Conservation (phyloP, 2,113 vertebrate species). For the Neogobius melanostomus region DNA sequence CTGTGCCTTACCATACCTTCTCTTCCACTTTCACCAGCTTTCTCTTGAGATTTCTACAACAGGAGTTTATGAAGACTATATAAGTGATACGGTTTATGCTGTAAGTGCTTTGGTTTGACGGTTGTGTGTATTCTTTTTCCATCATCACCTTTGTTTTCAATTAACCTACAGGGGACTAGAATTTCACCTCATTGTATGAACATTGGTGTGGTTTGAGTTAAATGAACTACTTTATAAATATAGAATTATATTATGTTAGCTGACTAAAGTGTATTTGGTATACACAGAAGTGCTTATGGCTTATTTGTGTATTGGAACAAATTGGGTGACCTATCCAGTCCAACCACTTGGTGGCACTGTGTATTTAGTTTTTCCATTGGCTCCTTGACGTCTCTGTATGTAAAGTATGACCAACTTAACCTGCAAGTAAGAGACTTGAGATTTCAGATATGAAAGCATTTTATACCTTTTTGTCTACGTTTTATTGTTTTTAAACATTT, state of each 20-base stretch:
- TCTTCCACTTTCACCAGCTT: constrained; percentile 34
- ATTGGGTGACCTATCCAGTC: constrained; percentile 24
- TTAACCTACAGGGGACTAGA: constrained; percentile 16
- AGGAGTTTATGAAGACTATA: constrained; percentile 35
- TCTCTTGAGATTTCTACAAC: constrained; percentile 24
- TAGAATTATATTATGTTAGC: constrained; percentile 32
- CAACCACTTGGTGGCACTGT: constrained; percentile 62
- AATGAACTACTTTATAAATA: constrained; percentile 27
- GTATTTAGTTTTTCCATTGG: constrained; percentile 30
- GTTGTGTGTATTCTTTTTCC: constrained; percentile 9
- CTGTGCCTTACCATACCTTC: constrained; percentile 69
- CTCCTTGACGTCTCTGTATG: constrained; percentile 28
- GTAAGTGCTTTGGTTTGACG: constrained; percentile 10
- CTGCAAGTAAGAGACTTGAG: constrained; percentile 25
- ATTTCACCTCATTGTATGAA: constrained; percentile 16
- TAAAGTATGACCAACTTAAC: constrained; percentile 18
- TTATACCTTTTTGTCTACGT: constrained; percentile 37
- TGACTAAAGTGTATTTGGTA: constrained; percentile 25
- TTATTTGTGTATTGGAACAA: constrained; percentile 15
- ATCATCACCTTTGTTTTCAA: constrained; percentile 14
- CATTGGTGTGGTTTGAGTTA: constrained; percentile 18
- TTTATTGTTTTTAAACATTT: constrained; percentile 42
- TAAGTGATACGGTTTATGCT: constrained; percentile 33
- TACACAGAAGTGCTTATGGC: constrained; percentile 23
- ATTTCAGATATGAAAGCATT: constrained; percentile 23